Base-by-base conservation (phyloP, 2,113 vertebrate genomes). In the Xenopus laevis region DNA sequence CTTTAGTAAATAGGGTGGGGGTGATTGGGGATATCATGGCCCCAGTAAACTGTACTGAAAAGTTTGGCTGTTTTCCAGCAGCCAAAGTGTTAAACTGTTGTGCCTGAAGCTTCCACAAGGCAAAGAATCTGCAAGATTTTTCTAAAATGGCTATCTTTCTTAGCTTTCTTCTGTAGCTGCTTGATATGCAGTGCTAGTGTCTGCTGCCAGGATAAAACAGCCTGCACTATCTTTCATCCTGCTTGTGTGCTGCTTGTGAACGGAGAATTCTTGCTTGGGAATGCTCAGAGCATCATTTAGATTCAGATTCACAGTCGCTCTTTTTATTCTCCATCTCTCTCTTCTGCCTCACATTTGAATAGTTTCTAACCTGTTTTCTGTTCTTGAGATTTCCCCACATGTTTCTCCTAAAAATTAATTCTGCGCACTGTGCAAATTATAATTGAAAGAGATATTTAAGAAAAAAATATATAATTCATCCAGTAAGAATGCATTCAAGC, bases 261-360 rank as follows among this genome's bases (percentile, higher is more conserved):
- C 11, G 44, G 33, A 27, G 53, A 33, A 21, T 50, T 65, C 55
- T 46, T 60, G 72, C 57, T 30, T 53, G n/a, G 45, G 16, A 68
- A 67, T 20, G 33, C 33, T 40, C 33, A 40, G 33, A 40, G 33
- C 33, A 40, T 40, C 33, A 68, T 68, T 46, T 45, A 65, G 57
- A 72, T 55, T 68, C 71, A 10, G 0, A 0, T 46, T 71, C 5
- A 55, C n/a, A 47, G 52, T 40, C 10, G 27, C 17, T 79, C 20
- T 75, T 72, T 57, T 13, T 16, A 57, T 63, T 78, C 79, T 78
- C 13, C 27, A 74, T 82, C 52, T 72, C 72, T 63, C 57, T 53
- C 5, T 40, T 72, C 69, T 73, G 57, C 5, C 61, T 46, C 60
- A 78, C 77, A 77, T 68, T 74, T 78, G 0, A 78, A 15, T 68